Percentiles rank a stretch among this genome's conserved stretches.
These are phyloP conservation scores for Bos taurus DNA, from an alignment of 2,113 vertebrate genomes.

Conservation along the genomic window DNA sequence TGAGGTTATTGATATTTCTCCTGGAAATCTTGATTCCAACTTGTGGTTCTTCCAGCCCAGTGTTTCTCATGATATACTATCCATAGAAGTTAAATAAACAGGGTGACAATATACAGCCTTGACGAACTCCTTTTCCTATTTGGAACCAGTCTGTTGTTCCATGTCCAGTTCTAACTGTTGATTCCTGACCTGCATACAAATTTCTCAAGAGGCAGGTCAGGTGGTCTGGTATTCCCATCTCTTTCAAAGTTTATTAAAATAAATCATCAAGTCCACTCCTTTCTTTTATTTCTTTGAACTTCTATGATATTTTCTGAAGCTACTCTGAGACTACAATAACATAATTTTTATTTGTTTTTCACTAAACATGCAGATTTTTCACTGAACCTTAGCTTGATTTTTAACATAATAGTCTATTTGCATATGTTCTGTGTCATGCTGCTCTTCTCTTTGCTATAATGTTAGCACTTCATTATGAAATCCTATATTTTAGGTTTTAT, in stretches of 20 bases:
- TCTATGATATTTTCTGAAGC: background rate
- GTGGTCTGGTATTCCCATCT: too few relatives aligned
- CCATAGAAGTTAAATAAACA: too few relatives aligned
- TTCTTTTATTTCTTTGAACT: background rate
- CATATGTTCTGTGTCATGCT: slow-evolving; percentile 24
- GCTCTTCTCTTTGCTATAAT: slow-evolving; percentile 33
- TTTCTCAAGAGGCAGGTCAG: too few relatives aligned
- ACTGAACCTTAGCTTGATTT: slow-evolving; percentile 4
- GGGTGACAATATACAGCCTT: too few relatives aligned
- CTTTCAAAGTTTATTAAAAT: background rate
- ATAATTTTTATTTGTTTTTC: slow-evolving; percentile 53
- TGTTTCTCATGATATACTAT: too few relatives aligned
- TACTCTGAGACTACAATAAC: background rate
- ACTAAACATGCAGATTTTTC: background rate
- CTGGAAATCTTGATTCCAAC: too few relatives aligned
- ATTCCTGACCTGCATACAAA: too few relatives aligned
- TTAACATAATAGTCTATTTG: slow-evolving; percentile 40
- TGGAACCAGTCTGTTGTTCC: too few relatives aligned
- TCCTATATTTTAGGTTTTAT: slow-evolving; percentile 29
- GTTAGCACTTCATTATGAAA: slow-evolving; percentile 19
- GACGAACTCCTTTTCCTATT: too few relatives aligned
- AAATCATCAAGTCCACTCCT: background rate
- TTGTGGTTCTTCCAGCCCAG: too few relatives aligned
- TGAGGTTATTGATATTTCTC: too few relatives aligned
- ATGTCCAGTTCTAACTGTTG: too few relatives aligned